Evolutionary conservation across 2,113 vertebrate genomes (phyloP).

Genomic region (Hemibates koningsi): DNA sequence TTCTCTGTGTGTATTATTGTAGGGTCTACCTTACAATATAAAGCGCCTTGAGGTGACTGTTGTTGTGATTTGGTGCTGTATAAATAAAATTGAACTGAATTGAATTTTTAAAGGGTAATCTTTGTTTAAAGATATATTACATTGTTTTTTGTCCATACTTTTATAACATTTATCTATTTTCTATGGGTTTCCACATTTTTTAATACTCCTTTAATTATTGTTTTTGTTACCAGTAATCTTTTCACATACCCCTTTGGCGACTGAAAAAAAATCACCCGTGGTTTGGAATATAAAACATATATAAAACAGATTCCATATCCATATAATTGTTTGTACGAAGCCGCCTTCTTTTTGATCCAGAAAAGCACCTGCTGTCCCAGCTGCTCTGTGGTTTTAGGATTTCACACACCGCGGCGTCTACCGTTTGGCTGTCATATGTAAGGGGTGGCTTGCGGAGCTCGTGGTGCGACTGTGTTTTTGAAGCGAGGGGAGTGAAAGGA

Average conservation of each 20-base stretch:
- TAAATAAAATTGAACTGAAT: not conserved
- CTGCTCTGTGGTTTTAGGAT: slow-evolving; percentile 8
- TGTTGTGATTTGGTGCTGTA: not conserved
- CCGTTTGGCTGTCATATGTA: not conserved
- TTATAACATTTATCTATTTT: not conserved
- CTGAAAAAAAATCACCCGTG: not conserved
- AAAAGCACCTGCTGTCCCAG: not conserved
- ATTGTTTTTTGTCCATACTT: not conserved
- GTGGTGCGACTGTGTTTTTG: slow-evolving; percentile 39
- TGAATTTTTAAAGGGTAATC: not conserved
- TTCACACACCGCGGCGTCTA: not conserved
- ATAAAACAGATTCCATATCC: not conserved
- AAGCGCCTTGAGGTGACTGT: not conserved
- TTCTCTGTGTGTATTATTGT: not conserved
- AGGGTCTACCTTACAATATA: not conserved
- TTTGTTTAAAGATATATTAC: not conserved
- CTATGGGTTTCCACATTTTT: not conserved
- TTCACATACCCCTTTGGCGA: not conserved
- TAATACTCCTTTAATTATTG: not conserved
- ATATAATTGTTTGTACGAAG: not conserved
- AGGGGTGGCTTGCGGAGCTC: slow-evolving; percentile 7
- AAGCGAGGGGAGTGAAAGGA: slow-evolving; percentile 46
- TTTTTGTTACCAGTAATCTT: not conserved
- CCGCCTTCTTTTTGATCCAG: slow-evolving; percentile 27
- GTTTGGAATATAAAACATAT: not conserved